These are phyloP conservation scores for Drosophila ambigua DNA, from an alignment of 1,140 invertebrate genomes.

Conservation along the genomic window DNA sequence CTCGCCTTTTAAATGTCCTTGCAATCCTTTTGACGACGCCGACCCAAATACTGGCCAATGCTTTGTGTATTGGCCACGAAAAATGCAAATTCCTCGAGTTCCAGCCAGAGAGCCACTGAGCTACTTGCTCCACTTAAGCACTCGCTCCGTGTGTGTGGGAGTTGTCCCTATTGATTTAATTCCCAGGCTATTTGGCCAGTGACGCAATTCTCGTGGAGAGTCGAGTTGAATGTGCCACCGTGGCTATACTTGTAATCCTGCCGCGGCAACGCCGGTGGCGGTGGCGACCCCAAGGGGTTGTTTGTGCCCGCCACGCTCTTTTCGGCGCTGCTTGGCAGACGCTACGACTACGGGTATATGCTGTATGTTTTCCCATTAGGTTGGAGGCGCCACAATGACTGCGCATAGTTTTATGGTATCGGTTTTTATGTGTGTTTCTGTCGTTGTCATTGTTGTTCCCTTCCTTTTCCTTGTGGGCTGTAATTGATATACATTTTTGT, in stretches of 20 bases:
- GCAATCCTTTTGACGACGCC: slow-evolving; percentile 47
- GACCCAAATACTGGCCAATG: slow-evolving; percentile 61
- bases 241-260: slow-evolving; percentile 44
- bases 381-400: slow-evolving; percentile 70
- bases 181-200: slow-evolving; percentile 52
- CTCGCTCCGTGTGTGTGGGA: slow-evolving; percentile 63
- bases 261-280: not conserved
- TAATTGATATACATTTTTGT: slow-evolving; percentile 56
- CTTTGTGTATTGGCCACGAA: slow-evolving; percentile 33
- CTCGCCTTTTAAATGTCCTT: slow-evolving; percentile 72
- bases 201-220: slow-evolving; percentile 71
- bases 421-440: slow-evolving; percentile 35
- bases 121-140: slow-evolving; percentile 53
- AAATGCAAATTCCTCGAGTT: slow-evolving; percentile 64
- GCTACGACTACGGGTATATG: slow-evolving; percentile 18
- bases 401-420: slow-evolving; percentile 75
- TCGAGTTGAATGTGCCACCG: slow-evolving; percentile 68
- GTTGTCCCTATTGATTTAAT: slow-evolving; percentile 80
- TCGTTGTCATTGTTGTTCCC: slow-evolving; percentile 45
- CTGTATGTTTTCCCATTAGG: slow-evolving; percentile 28
- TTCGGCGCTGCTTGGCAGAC: slow-evolving; percentile 24
- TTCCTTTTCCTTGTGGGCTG: slow-evolving; percentile 19
- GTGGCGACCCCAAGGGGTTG: slow-evolving; percentile 65
- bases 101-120: slow-evolving; percentile 1
- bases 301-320: slow-evolving; percentile 44